These are phyloP conservation scores for Onychostruthus taczanowskii DNA, from an alignment of 2,113 vertebrate species.

Conservation along the genomic window DNA sequence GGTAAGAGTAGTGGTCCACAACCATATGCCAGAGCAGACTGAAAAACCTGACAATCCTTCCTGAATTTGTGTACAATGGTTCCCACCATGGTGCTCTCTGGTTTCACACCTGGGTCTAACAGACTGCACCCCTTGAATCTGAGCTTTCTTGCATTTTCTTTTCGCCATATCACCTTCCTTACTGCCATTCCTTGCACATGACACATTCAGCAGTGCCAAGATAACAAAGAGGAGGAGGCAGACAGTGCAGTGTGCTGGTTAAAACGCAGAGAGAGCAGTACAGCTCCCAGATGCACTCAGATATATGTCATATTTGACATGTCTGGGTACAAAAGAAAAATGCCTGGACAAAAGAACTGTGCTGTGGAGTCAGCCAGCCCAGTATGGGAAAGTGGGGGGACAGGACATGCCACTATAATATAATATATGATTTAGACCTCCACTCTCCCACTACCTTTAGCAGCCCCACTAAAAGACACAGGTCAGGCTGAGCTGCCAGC, in stretches of 20 bases:
- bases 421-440: background rate
- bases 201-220: background rate
- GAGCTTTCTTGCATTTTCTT: background rate
- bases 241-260: background rate
- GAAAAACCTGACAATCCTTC: background rate
- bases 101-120: background rate
- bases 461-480: background rate
- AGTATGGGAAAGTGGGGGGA: background rate
- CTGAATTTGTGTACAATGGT: background rate
- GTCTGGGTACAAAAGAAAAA: background rate
- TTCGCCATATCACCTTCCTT: background rate
- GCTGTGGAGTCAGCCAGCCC: background rate
- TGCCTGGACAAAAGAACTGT: background rate
- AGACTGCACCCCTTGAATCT: background rate
- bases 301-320: background rate
- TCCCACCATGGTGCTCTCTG: background rate
- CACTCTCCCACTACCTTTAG: background rate
- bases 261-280: background rate
- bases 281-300: background rate
- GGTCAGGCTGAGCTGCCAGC: background rate
- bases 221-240: background rate
- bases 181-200: background rate
- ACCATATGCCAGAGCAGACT: background rate
- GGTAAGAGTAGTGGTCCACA: background rate
- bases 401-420: accelerated